Evolutionary conservation across 2,888 invertebrate species (phyloP).

Genomic region (Crematogaster levior): DNA sequence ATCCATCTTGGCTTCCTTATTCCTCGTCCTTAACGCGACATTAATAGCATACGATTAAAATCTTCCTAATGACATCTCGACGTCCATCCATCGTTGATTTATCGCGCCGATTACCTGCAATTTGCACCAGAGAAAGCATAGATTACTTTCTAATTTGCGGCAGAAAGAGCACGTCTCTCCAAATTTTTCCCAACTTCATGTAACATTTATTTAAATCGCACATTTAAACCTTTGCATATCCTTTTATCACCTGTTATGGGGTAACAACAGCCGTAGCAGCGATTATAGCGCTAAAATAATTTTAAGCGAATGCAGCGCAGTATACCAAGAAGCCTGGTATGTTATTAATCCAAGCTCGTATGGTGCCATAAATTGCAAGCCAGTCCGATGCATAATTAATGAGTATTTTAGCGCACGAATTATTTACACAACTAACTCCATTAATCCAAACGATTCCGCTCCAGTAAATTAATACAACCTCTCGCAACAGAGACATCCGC

Average conservation of each 20-base stretch:
- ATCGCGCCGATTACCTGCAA: slow-evolving; percentile 58
- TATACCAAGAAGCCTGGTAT: neutral
- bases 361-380: neutral
- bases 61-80: slow-evolving; percentile 63
- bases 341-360: slow-evolving; percentile 24
- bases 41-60: slow-evolving; percentile 72
- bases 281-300: slow-evolving; percentile 19
- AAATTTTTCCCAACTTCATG: neutral
- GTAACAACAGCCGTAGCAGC: neutral
- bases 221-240: neutral
- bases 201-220: neutral
- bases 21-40: slow-evolving; percentile 68
- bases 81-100: slow-evolving; percentile 59
- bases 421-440: slow-evolving; percentile 12
- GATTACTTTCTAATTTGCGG: slow-evolving; percentile 43
- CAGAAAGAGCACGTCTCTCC: neutral
- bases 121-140: slow-evolving; percentile 53
- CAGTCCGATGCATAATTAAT: neutral
- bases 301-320: neutral
- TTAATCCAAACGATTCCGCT: slow-evolving; percentile 25
- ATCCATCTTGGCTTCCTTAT: slow-evolving; percentile 61
- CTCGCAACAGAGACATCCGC: neutral
- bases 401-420: slow-evolving; percentile 4
- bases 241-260: neutral
- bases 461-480: slow-evolving; percentile 16